A percentile compares a stretch with the other conserved stretches of the same genome.
Evolutionary conservation across 1,140 invertebrate species (phyloP).

Genomic region (Atta texana): DNA sequence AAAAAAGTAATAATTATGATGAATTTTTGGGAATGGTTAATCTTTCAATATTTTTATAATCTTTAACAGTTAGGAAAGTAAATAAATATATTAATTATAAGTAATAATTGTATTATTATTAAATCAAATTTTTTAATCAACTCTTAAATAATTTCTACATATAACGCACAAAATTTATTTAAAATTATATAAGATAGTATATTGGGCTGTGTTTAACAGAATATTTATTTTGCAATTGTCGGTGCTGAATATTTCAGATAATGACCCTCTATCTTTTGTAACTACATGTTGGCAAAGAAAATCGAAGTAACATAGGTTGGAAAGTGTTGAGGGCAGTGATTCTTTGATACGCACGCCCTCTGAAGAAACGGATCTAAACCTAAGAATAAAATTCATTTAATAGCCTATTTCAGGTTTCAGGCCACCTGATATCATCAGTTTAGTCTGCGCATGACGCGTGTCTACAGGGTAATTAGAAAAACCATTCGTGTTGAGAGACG

Average conservation of each 20-base stretch:
- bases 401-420: not conserved
- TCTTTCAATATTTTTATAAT: too few species aligned
- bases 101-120: too few species aligned
- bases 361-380: not conserved
- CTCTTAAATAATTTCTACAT: too few species aligned
- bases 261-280: not conserved
- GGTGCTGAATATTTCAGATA: not conserved
- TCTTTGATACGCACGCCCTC: slow-evolving; percentile 20
- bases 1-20: too few species aligned
- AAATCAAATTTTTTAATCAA: too few species aligned
- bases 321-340: not conserved
- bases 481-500: not conserved
- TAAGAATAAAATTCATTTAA: not conserved
- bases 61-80: too few species aligned
- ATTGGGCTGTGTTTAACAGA: too few species aligned
- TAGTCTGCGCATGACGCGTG: slow-evolving; percentile 13
- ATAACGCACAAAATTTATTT: not conserved
- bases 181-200: too few species aligned
- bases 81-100: too few species aligned
- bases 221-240: too few species aligned
- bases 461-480: not conserved
- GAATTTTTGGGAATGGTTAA: too few species aligned
- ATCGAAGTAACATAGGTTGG: not conserved
- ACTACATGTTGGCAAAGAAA: slow-evolving; percentile 4
- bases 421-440: not conserved